Evolutionary conservation across 2,888 invertebrate species (phyloP).

Genomic region (Clepsis dumicolana): DNA sequence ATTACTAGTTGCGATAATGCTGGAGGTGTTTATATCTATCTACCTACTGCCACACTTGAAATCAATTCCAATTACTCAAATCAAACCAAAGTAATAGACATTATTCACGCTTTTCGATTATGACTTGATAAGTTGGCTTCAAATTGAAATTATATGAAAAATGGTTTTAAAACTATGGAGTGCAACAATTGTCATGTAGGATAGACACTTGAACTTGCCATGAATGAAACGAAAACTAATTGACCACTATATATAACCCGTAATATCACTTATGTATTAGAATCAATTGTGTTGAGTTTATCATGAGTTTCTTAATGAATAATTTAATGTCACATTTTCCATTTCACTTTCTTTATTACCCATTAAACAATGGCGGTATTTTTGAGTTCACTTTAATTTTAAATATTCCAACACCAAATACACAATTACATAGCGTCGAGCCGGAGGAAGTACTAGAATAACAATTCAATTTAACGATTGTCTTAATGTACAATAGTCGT

Average conservation of each 20-base stretch:
- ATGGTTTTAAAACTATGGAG: not conserved
- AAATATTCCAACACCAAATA: constrained; percentile 11
- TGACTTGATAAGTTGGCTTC: constrained; percentile 45
- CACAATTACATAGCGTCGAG: constrained; percentile 35
- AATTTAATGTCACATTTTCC: constrained; percentile 42
- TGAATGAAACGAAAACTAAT: not conserved
- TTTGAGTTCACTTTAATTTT: not conserved
- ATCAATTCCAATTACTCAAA: constrained; percentile 50
- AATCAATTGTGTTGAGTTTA: no score
- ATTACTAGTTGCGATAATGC: constrained; percentile 22
- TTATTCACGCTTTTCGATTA: constrained; percentile 43
- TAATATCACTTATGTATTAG: not conserved
- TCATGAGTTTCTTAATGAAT: not conserved
- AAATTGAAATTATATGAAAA: not conserved
- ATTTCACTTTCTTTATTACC: constrained; percentile 13
- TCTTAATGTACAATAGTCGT: constrained; percentile 51
- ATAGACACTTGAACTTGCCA: not conserved
- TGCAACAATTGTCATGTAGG: not conserved
- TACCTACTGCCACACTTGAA: constrained; percentile 45
- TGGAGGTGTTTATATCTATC: constrained; percentile 40
- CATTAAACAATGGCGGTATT: not conserved
- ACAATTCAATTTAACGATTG: constrained; percentile 49
- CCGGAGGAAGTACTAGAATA: constrained; percentile 49
- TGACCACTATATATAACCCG: not conserved
- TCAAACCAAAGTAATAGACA: constrained; percentile 46